These are phyloP conservation scores for Harpalus rubripes DNA, from an alignment of 2,888 invertebrate genomes.

Conservation along the genomic window DNA sequence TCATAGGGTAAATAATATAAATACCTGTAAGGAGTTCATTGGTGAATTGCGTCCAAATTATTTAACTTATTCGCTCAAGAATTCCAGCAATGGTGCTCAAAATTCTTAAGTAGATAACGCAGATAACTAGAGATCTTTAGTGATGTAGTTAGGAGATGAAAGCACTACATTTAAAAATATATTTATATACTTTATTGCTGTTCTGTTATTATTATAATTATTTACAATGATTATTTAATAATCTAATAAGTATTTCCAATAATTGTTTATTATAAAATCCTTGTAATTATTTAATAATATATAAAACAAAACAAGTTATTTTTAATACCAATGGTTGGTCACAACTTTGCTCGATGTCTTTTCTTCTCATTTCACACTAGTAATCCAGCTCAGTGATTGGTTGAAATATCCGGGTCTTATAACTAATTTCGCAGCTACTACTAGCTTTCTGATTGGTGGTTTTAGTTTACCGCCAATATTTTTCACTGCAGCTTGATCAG, in stretches of 20 bases:
- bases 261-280: not conserved
- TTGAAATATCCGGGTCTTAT: no score
- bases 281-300: not conserved
- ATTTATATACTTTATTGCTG: not conserved
- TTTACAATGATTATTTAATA: not conserved
- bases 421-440: not conserved
- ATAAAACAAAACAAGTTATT: not conserved
- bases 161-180: not conserved
- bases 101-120: constrained; percentile 8
- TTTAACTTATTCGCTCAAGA: constrained; percentile 21
- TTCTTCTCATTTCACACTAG: no score
- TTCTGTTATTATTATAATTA: not conserved
- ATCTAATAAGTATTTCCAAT: not conserved
- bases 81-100: constrained; percentile 47
- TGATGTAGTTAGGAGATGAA: not conserved
- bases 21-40: constrained; percentile 65
- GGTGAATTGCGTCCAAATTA: constrained; percentile 58
- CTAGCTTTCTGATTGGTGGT: constrained; percentile 8
- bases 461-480: constrained; percentile 33
- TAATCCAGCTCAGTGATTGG: no score
- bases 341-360: not conserved
- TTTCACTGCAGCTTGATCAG: not conserved
- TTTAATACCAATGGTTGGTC: not conserved
- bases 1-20: constrained; percentile 35
- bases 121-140: not conserved